Base-by-base conservation (phyloP, 2,797 vertebrate genomes). In the Menidia menidia region DNA sequence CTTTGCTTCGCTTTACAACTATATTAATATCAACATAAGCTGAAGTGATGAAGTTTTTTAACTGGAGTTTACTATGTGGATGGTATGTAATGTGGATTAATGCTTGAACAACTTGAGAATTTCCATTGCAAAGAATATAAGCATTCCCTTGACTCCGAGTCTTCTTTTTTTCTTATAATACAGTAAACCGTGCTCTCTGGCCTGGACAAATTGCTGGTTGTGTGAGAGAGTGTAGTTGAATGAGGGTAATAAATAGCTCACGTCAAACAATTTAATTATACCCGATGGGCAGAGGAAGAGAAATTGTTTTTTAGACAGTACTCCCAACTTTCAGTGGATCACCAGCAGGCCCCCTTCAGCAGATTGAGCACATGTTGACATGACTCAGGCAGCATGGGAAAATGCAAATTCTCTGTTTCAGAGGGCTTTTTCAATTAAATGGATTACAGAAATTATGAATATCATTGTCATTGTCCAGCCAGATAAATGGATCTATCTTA, bases 381-480 rank as follows among this genome's bases (percentile, higher is more conserved):
- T 55, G 45, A 57, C 30, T 33, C 59, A 71, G 50, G 15, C 11
- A 54, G 58, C 18, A 14, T 55, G 39, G 11, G 19, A 48, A 33
- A 42, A 32, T 63, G 41, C 55, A 50, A 41, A 2, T 55, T 12
- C 59, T 59, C 48, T 63, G 67, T 57, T 13, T 59, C 1, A 0
- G 42, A 75, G 54, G 18, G 16, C 30, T 68, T 47, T 73, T 67
- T 64, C 75, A 68, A 11, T 35, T 53, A 32, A 44, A 25, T 55
- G 64, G 67, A 74, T 86, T 72, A 83, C 64, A 75, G 62, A 65
- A 42, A 35, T 59, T 72, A 71, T 66, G 65, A 80, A 74, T 71
- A 65, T 84, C 81, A 73, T 79, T 43, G 61, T 84, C 59, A 72
- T 41, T 80, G 56, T 82, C 70, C 66, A 59, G 56, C 72, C 72